phyloP scores from a whole-genome alignment of 1,140 invertebrate genomes.

The Papilio dardanus region DNA sequence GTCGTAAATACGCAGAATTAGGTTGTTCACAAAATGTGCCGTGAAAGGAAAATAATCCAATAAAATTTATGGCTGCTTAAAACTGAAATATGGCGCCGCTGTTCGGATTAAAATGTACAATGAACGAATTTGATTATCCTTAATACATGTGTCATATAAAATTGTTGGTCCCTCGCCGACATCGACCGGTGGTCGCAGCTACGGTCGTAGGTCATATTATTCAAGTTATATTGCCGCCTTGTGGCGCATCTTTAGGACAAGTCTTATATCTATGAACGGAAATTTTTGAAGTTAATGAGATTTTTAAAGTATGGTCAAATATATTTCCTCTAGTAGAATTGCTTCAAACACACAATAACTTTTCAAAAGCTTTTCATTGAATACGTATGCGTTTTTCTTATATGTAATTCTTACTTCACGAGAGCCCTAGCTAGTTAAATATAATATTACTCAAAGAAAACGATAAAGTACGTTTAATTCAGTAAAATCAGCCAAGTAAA shows the following conservation, averaged over 20 bases:
- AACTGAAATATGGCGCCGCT: constrained; percentile 35
- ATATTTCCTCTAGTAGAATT: background rate
- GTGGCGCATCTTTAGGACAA: background rate
- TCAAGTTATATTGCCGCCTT: too few species aligned
- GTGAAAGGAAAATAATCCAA: constrained; percentile 61
- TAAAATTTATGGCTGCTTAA: constrained; percentile 59
- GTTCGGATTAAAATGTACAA: constrained; percentile 33
- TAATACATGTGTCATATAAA: background rate
- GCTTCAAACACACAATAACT: background rate
- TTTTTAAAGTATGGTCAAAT: background rate
- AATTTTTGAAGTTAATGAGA: too few species aligned
- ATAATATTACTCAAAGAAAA: constrained; percentile 25
- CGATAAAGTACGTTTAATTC: constrained; percentile 21
- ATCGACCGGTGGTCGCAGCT: background rate
- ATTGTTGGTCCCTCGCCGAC: background rate
- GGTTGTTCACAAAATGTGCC: constrained; percentile 61
- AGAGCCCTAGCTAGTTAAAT: background rate
- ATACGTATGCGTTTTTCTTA: too few species aligned
- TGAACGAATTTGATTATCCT: constrained; percentile 39
- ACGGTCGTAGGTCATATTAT: too few species aligned
- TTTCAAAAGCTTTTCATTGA: too few species aligned
- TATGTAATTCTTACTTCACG: too few species aligned
- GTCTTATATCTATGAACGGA: background rate
- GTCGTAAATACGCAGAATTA: constrained; percentile 64
- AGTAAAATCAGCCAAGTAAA: constrained; percentile 26